Evolutionary conservation across 2,888 invertebrate species (phyloP).

Genomic region (Rhimphoctona megacephalus): DNA sequence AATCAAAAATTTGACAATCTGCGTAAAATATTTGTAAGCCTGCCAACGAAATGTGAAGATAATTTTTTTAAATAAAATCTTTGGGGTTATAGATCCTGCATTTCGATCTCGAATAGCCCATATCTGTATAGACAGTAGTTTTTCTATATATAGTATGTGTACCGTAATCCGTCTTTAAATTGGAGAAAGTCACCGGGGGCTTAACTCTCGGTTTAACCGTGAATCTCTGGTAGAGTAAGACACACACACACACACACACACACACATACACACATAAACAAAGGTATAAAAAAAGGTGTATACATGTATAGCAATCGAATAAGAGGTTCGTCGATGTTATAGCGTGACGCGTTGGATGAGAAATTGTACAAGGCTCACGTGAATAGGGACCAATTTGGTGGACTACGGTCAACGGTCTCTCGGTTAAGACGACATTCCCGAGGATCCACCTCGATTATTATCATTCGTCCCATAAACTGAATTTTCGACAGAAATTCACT

Average conservation of each 20-base stretch:
- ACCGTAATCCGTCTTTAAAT: slow-evolving; percentile 70
- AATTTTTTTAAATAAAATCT: neutral
- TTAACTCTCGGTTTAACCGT: slow-evolving; percentile 64
- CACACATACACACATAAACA: slow-evolving; percentile 13
- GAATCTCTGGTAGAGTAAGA: slow-evolving; percentile 61
- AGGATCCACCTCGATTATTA: slow-evolving; percentile 20
- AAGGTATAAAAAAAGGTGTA: neutral
- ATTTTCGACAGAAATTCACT: slow-evolving; percentile 19
- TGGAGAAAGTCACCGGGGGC: slow-evolving; percentile 71
- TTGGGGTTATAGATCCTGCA: neutral
- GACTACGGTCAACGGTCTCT: slow-evolving; percentile 47
- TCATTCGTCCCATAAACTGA: slow-evolving; percentile 16
- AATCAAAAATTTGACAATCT: neutral
- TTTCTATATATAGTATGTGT: slow-evolving; percentile 36
- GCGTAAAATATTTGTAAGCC: neutral
- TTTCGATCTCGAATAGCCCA: slow-evolving; percentile 32
- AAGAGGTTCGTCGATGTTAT: slow-evolving; percentile 44
- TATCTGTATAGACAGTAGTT: slow-evolving; percentile 23
- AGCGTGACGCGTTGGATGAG: slow-evolving; percentile 62
- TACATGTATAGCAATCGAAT: slow-evolving; percentile 20
- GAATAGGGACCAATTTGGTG: slow-evolving; percentile 65
- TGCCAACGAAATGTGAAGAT: neutral
- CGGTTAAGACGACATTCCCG: slow-evolving; percentile 22
- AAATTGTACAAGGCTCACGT: slow-evolving; percentile 50
- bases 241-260: slow-evolving; percentile 15